Base-by-base conservation (phyloP, 2,797 vertebrate genomes). In the Paguma larvata region DNA sequence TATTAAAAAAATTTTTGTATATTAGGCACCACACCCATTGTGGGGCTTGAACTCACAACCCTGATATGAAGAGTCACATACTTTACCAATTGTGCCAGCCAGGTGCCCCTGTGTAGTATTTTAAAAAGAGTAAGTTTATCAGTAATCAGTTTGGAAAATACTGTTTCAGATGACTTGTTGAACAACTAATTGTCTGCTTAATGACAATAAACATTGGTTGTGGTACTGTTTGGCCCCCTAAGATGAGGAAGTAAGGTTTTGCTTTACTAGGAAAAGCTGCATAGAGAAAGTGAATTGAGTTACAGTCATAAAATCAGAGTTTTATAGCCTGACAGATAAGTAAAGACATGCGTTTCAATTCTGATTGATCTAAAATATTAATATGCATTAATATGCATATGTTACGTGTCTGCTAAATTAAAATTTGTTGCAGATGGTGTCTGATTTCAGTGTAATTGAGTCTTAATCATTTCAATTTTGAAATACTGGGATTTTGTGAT, bases 321-420 rank as follows among this genome's bases (percentile, higher is more conserved):
- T 79, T 4, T 62, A 72, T 51, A 63, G 82, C n/a, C 79, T 95
- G 16, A 72, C n/a, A 91, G 27, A 65, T 67, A 25, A 89, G 34
- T 78, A 94, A 91, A 62, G 27, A 90, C 85, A 80, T 65, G 70
- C 41, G 46, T 63, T 91, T 91, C 27, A 63, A 14, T 73, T 91
- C 65, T 56, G 23, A 14, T 84, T 32, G 30, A 38, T 72, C 44
- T 95, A 67, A 86, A 80, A 53, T 86, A 78, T n/a, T n/a, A n/a
- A n/a, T n/a, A n/a, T n/a, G n/a, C n/a, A 91, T 91, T 86, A 78
- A 91, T 91, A 91, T 91, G 48, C 53, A 80, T 18, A 95, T 73
- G 16, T 80, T 95, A 91, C 41, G 53, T 63, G 30, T 82, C 6
- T 80, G 34, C 73, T 80, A 16, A 86, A 70, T 80, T 84, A 90